Base-by-base conservation (phyloP, 2,113 vertebrate genomes). In the Perca schrenkii region DNA sequence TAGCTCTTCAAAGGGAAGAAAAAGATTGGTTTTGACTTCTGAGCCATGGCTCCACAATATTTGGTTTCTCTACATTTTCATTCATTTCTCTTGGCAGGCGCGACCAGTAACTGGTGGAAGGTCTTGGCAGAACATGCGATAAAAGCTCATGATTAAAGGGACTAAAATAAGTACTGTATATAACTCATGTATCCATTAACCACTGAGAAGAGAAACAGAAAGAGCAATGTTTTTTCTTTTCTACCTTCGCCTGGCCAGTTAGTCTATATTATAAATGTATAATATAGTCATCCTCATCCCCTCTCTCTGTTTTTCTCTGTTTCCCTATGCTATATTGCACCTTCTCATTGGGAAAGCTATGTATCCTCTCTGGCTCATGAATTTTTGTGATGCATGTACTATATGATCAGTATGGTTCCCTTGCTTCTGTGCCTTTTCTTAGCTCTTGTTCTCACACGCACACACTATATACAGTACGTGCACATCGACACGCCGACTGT, bases 61-160 rank as follows among this genome's bases (percentile, higher is more conserved):
- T 94, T 93, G 80, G 92, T 94, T 94, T 94, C 91, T 91, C 89
- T 83, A 91, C 81, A 89, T 94, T 93, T 93, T 93, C 90, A 93
- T 93, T 94, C 92, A 94, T 94, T 94, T 94, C 90, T 93, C 88
- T 94, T 95, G 94, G 94, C 93, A 94, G 84, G 57, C 74, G 12
- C 31, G 22, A 47, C 80, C 83, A 91, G 91, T 80, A 70, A 92
- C 89, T 93, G 92, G 92, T 90, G 91, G 92, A 94, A 92, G 93
- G 91, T 92, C 88, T 94, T 94, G 94, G 94, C 94, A 94, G 92
- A 67, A 89, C 80, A 79, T 90, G 85, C 86, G 83, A 92, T 91
- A 91, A 94, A 94, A 92, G 86, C 88, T 94, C 91, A 94, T 93
- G 94, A 96, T 95, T 95, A 96, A 94, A 95, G 94, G 91, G 92